Percentiles rank a stretch among this genome's conserved stretches.
phyloP scores from a whole-genome alignment of 2,797 vertebrate species.

The Lithobates pipiens region DNA sequence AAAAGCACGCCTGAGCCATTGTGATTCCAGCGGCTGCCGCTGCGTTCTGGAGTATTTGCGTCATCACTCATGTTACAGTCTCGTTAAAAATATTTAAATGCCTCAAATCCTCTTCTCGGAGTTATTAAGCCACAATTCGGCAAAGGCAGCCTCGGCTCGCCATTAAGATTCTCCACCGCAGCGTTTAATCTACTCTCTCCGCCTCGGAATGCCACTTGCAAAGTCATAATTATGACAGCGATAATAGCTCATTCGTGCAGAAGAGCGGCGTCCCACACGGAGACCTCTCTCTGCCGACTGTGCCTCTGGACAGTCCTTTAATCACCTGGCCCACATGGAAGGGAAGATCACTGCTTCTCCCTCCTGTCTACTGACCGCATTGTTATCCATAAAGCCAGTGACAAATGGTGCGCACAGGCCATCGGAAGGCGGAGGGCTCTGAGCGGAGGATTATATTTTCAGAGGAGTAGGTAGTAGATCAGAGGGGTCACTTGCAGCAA shows the following conservation, averaged over 20 bases:
- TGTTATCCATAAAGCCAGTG: not conserved
- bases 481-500: no score
- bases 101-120: constrained; percentile 19
- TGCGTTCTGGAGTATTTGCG: not conserved
- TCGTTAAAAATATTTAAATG: constrained; percentile 43
- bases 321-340: constrained; percentile 29
- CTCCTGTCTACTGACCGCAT: constrained; percentile 11
- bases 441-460: not conserved
- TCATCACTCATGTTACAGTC: constrained; percentile 32
- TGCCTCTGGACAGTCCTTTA: constrained; percentile 50
- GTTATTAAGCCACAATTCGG: constrained; percentile 45
- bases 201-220: constrained; percentile 23
- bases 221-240: constrained; percentile 54
- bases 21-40: constrained; percentile 5
- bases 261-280: constrained; percentile 37
- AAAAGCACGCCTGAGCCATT: not conserved
- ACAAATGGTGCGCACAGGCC: not conserved
- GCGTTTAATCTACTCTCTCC: constrained; percentile 51
- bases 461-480: no score
- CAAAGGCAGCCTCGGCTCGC: constrained; percentile 21
- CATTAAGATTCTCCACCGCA: constrained; percentile 51
- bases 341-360: not conserved
- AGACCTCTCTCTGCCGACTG: constrained; percentile 20
- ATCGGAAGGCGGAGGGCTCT: not conserved
- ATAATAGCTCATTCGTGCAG: constrained; percentile 50